Evolutionary conservation across 2,797 vertebrate genomes (phyloP).

Genomic region (Taeniopygia guttata): DNA sequence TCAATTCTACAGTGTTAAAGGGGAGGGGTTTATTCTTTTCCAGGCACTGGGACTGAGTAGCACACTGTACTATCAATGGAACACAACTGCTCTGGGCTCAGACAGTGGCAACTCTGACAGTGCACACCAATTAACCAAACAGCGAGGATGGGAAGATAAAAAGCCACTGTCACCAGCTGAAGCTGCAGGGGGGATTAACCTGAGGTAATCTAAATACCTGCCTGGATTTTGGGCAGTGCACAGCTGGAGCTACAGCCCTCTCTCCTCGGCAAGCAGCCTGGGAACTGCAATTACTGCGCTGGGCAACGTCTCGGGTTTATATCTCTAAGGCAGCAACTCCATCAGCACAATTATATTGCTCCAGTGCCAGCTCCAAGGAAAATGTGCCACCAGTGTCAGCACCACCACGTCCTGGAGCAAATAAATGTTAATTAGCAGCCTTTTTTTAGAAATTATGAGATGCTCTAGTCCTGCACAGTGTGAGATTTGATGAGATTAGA

Average conservation of each 20-base stretch:
- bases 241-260: not conserved
- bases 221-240: constrained; percentile 2
- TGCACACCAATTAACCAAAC: not conserved
- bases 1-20: not conserved
- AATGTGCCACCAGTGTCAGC: not conserved
- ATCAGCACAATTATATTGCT: not conserved
- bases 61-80: not conserved
- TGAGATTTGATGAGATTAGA: constrained; percentile 35
- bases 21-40: not conserved
- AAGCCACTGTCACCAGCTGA: not conserved
- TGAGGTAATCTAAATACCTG: constrained; percentile 26
- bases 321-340: not conserved
- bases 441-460: constrained; percentile 39
- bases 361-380: not conserved
- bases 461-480: constrained; percentile 8
- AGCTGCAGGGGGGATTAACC: not conserved
- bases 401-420: not conserved
- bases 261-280: not conserved
- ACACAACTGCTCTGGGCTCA: not conserved
- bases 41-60: not conserved
- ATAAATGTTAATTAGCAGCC: constrained; percentile 16
- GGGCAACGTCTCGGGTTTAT: not conserved
- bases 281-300: not conserved
- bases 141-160: not conserved
- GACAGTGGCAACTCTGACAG: not conserved